Evolutionary conservation across 1,140 invertebrate species (phyloP).

Genomic region (Orius insidiosus): DNA sequence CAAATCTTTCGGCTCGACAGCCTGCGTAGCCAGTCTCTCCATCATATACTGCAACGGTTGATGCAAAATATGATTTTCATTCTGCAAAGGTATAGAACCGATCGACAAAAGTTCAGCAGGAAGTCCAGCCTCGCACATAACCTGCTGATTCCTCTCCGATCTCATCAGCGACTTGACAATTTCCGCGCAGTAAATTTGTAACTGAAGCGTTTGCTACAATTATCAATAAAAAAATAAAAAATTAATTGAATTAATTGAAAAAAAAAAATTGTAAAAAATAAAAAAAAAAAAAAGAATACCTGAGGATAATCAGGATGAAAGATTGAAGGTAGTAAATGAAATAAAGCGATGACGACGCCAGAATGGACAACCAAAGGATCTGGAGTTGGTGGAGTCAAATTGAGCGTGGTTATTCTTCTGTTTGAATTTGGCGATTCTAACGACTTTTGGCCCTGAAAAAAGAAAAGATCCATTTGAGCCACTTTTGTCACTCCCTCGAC

Average conservation of each 20-base stretch:
- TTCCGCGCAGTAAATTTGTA: slow-evolving; percentile 76
- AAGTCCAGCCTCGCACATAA: slow-evolving; percentile 90
- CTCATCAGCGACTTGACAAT: slow-evolving; percentile 83
- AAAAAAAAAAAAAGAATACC: slow-evolving; percentile 19
- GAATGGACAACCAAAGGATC: slow-evolving; percentile 90
- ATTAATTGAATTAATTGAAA: no score
- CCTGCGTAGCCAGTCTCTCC: slow-evolving; percentile 86
- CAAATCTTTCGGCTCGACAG: slow-evolving; percentile 78
- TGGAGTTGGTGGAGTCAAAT: slow-evolving; percentile 53
- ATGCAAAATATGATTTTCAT: slow-evolving; percentile 82
- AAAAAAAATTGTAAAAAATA: background rate
- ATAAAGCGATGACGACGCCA: slow-evolving; percentile 85
- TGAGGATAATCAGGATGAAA: slow-evolving; percentile 27
- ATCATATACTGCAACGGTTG: slow-evolving; percentile 85
- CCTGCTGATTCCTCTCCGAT: slow-evolving; percentile 78
- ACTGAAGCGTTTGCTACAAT: slow-evolving; percentile 33
- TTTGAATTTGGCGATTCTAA: slow-evolving; percentile 30
- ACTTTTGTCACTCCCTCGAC: no score
- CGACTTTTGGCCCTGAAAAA: slow-evolving; percentile 28
- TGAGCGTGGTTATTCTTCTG: slow-evolving; percentile 45
- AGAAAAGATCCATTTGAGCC: no score
- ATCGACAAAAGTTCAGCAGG: slow-evolving; percentile 66
- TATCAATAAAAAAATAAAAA: background rate
- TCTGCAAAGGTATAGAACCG: slow-evolving; percentile 61
- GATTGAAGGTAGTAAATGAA: slow-evolving; percentile 81